Base-by-base conservation (phyloP, 2,888 invertebrate genomes). In the Andrena trimmerana region DNA sequence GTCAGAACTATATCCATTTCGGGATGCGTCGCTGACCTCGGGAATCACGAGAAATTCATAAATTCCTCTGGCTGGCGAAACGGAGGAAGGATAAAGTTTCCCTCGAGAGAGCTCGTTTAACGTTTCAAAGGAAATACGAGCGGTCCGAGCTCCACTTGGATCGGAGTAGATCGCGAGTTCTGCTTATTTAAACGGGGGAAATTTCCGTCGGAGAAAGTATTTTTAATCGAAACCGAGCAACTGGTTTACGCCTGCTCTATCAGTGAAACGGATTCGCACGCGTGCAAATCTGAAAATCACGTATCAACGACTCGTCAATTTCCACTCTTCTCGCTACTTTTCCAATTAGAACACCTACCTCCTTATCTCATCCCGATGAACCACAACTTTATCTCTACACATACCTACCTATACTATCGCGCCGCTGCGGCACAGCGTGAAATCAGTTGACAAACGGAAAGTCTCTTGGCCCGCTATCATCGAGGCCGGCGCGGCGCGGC, bases 1-100 rank as follows among this genome's bases (percentile, higher is more conserved):
- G 13, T 54, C 13, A 31, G 63, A 42, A 36, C 31, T 31, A 20
- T 6, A 57, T 69, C 68, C 68, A 29, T 57, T 57, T 24, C 68
- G 27, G 10, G 36, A 13, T 60, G 36, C 59, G 10, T 59, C 31
- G 31, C 16, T 33, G 27, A 68, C 54, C 54, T 31, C 29, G 20
- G 33, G 70, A 59, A 24, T 48, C 48, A 20, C 57, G 59, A 42
- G 70, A 48, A 60, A 70, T 70, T 70, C 60, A 13, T 27, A 48
- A 70, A 60, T 70, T 29, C 31, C 24, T 13, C n/a, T 0, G 52
- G 7, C 31, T 16, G 8, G 31, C 27, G 36, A 20, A 52, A 54
- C n/a, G 7, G 42, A 16, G 29, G 6, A 29, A n/a, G 60, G 24
- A 3, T 31, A n/a, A 60, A 31, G 52, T 52, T 60, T 31, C 31